Evolutionary conservation across 2,888 invertebrate genomes (phyloP).

Genomic region (Odontocerum albicorne): DNA sequence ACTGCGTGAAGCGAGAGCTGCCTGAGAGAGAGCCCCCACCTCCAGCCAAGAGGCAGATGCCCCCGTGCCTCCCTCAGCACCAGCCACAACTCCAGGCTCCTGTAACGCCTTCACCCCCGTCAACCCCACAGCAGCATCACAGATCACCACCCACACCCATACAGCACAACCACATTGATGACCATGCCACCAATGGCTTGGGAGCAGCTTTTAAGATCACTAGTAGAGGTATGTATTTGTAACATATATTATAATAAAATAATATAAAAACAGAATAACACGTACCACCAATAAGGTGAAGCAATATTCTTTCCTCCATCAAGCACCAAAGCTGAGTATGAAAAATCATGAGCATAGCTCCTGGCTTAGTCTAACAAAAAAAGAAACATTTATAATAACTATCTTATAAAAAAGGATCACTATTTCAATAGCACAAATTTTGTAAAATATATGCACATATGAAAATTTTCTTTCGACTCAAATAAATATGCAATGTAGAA

Average conservation of each 20-base stretch:
- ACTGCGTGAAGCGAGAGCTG: conserved; percentile 53
- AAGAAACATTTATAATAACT: no score
- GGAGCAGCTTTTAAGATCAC: conserved; percentile 86
- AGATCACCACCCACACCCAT: conserved; percentile 39
- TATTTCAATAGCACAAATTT: no score
- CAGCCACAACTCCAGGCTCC: conserved; percentile 16
- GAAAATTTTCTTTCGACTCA: no score
- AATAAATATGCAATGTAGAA: no score
- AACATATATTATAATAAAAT: background rate
- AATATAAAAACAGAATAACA: no score
- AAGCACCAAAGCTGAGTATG: no score
- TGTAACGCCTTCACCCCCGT: conserved; percentile 29
- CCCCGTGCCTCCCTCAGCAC: conserved; percentile 29
- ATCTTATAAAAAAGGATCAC: no score
- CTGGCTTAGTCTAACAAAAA: no score
- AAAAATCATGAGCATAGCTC: no score
- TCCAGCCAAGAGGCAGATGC: conserved; percentile 56
- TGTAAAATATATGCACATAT: no score
- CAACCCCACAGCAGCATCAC: conserved; percentile 23
- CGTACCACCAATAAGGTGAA: no score
- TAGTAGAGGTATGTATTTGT: conserved; percentile 69
- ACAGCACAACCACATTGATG: conserved; percentile 36
- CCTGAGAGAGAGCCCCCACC: conserved; percentile 61
- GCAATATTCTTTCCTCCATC: no score
- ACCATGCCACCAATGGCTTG: conserved; percentile 41